A percentile compares a stretch with the other conserved stretches of the same genome.
Evolutionary conservation across 2,888 invertebrate genomes (phyloP).

Genomic region (Leptinotarsa juncta): DNA sequence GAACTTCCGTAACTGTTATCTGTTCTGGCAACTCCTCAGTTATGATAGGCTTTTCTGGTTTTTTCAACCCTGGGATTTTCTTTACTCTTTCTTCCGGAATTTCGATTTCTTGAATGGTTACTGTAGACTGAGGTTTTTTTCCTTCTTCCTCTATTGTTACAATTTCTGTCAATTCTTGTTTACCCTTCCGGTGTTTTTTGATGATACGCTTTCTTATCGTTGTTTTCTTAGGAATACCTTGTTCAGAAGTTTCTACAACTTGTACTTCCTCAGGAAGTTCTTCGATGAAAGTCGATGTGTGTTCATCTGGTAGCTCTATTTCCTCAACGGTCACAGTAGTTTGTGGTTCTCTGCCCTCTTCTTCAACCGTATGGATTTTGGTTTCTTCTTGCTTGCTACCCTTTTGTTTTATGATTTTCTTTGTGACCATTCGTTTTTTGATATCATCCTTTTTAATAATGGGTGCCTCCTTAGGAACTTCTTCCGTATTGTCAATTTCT

Average conservation of each 20-base stretch:
- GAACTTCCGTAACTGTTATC: conserved; percentile 41
- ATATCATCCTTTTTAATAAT: conserved; percentile 52
- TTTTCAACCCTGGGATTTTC: conserved; percentile 46
- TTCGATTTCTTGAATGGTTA: conserved; percentile 55
- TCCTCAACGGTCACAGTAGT: conserved; percentile 55
- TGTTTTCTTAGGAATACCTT: conserved; percentile 53
- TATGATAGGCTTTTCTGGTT: conserved; percentile 41
- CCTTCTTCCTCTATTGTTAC: conserved; percentile 57
- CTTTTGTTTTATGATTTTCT: conserved; percentile 55
- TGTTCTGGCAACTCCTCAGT: conserved; percentile 60
- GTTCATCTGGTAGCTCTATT: conserved; percentile 47
- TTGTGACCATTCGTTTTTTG: conserved; percentile 57
- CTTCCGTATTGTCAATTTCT: conserved; percentile 51
- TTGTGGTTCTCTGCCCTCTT: conserved; percentile 57
- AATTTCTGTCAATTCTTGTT: conserved; percentile 59
- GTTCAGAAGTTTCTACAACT: conserved; percentile 55
- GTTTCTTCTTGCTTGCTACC: conserved; percentile 56
- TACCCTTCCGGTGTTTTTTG: conserved; percentile 62
- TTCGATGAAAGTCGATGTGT: conserved; percentile 48
- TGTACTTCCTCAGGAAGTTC: conserved; percentile 54
- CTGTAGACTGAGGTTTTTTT: conserved; percentile 52
- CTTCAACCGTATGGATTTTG: conserved; percentile 59
- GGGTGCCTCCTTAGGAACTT: conserved; percentile 56
- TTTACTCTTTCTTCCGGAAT: conserved; percentile 51
- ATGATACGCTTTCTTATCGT: conserved; percentile 61